phyloP scores from a whole-genome alignment of 64 coral and sea anemone species.

The Orbicella faveolata region DNA sequence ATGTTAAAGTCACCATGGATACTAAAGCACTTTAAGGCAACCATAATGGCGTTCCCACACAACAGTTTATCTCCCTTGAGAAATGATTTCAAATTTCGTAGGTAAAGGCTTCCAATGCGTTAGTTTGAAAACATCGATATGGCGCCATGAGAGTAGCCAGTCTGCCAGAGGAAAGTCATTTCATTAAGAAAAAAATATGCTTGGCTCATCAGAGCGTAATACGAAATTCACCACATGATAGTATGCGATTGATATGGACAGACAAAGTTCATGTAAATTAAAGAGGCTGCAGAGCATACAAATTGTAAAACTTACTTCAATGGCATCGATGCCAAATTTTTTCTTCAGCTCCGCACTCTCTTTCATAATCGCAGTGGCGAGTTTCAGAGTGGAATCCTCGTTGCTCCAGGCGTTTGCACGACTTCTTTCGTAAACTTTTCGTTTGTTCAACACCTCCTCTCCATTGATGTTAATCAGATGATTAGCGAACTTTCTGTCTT shows the following conservation, averaged over 20 bases:
- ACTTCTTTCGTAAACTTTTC: conserved; percentile 72
- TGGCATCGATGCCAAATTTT: conserved; percentile 26
- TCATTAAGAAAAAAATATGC: too few species aligned
- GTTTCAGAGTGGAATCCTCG: conserved; percentile 51
- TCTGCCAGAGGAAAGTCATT: too few species aligned
- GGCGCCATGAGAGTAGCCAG: too few species aligned
- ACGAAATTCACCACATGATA: background rate
- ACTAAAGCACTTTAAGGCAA: too few species aligned
- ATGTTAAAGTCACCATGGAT: too few species aligned
- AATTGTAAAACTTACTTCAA: conserved; percentile 33
- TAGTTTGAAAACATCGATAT: too few species aligned
- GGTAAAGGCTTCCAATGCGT: too few species aligned
- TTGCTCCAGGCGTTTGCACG: conserved; percentile 62
- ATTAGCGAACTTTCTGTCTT: conserved; percentile 58
- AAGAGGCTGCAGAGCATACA: background rate
- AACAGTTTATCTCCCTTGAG: too few species aligned
- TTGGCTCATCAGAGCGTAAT: too few species aligned
- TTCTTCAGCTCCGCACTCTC: conserved; percentile 40
- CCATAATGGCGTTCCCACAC: too few species aligned
- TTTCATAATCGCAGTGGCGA: conserved; percentile 47
- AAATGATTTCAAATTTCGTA: too few species aligned
- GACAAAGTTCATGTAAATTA: background rate
- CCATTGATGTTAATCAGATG: conserved; percentile 77
- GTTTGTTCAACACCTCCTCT: conserved; percentile 68
- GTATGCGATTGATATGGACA: background rate